phyloP scores from a whole-genome alignment of 1,140 invertebrate genomes.

The Hylyphantes graminicola region DNA sequence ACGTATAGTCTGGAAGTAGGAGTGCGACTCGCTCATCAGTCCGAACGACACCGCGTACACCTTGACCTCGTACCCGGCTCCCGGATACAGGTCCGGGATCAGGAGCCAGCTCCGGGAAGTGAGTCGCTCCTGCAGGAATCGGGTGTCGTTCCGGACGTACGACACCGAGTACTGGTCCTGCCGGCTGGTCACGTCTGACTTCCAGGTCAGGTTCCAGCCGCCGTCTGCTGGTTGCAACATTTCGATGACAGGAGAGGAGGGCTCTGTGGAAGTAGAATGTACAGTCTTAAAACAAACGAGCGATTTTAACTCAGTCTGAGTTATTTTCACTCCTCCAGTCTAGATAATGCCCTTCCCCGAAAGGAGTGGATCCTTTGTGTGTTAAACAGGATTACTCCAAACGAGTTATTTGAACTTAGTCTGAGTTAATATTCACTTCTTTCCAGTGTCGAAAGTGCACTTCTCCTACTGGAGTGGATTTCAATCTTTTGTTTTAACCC shows the following conservation, averaged over 20 bases:
- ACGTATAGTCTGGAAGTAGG: constrained; percentile 70
- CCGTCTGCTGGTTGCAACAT: constrained; percentile 74
- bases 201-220: constrained; percentile 86
- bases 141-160: constrained; percentile 83
- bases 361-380: too few relatives aligned
- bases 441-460: too few relatives aligned
- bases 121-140: constrained; percentile 69
- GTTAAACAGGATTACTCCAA: too few relatives aligned
- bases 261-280: constrained; percentile 68
- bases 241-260: constrained; percentile 88
- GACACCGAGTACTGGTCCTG: constrained; percentile 89
- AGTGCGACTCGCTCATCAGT: constrained; percentile 84
- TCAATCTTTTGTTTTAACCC: too few relatives aligned
- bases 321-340: too few relatives aligned
- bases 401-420: too few relatives aligned
- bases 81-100: constrained; percentile 82
- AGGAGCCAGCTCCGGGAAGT: constrained; percentile 77
- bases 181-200: constrained; percentile 89
- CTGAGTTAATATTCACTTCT: too few relatives aligned
- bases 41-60: constrained; percentile 89
- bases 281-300: too few relatives aligned
- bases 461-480: too few relatives aligned
- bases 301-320: too few relatives aligned
- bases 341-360: too few relatives aligned
- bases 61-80: constrained; percentile 89